Base-by-base conservation (phyloP, 1,140 invertebrate genomes). In the Drosophila murphyi region DNA sequence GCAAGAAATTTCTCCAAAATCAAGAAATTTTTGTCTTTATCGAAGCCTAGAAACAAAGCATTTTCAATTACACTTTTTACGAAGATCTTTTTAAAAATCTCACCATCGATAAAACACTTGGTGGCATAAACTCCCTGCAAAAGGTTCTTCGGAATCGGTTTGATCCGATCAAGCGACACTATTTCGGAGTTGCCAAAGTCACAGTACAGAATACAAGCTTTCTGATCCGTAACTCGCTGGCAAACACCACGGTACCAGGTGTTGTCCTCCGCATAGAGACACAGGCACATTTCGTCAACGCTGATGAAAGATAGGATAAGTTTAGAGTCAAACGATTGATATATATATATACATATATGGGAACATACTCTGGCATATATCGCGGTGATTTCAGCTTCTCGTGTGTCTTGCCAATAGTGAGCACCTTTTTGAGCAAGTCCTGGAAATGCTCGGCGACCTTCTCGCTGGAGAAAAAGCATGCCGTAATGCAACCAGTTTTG, bases 191-290 rank as follows among this genome's bases (percentile, higher is more conserved):
- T 88, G 2, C 83, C 83, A 67, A 72, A 88, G 64, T 88, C 83
- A 2, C 20, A 75, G 35, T 70, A 88, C 0, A 59, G 12, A 45
- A 88, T 78, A 7, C 31, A 12, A 0, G 34, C 77, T 12, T 6
- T 41, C 3, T 78, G 10, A 20, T n/a, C 67, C 3, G 20, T 41
- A 8, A 78, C 12, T 8, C 51, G 34, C 3, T 50, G 35, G 20
- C 83, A 88, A 32, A 80, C 61, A 10, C 77, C 77, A 3, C 83
- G 83, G 20, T 88, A 89, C 85, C 83, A 88, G 0, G 5, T 3
- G 3, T 67, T 56, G 43, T 88, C 83, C 5, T 75, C 85, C 6
- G 6, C 5, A 43, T 50, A 88, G 3, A 72, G 7, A 1, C 69
- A 34, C 45, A 74, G 4, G 28, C 85, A 89, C 34, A 83, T 2